A percentile compares a stretch with the other conserved stretches of the same genome.
phyloP scores from a whole-genome alignment of 2,888 invertebrate genomes.

The Chrysolina oricalcia region DNA sequence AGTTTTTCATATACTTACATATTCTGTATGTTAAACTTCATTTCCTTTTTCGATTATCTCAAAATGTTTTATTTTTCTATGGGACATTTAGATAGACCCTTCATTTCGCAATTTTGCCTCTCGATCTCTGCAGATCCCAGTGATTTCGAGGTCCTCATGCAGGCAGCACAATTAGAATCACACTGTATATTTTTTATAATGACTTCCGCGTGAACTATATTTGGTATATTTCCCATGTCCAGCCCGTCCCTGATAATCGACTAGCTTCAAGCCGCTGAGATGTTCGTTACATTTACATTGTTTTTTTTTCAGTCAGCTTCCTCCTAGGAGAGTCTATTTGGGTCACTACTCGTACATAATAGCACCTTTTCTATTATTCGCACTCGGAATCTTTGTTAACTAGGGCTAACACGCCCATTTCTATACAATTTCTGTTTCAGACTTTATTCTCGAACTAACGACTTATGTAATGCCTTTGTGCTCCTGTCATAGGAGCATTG shows the following conservation, averaged over 20 bases:
- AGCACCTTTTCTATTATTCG: constrained; percentile 43
- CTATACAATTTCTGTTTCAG: constrained; percentile 32
- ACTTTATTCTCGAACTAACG: constrained; percentile 27
- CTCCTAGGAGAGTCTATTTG: constrained; percentile 44
- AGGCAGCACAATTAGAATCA: too few species aligned
- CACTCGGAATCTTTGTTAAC: constrained; percentile 38
- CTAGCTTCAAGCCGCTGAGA: constrained; percentile 33
- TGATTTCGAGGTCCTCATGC: too few species aligned
- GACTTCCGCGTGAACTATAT: too few species aligned
- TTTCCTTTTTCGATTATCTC: too few species aligned
- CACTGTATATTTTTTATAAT: too few species aligned
- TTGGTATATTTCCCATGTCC: not conserved
- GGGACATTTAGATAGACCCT: too few species aligned
- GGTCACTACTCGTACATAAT: constrained; percentile 48
- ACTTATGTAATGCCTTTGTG: constrained; percentile 38
- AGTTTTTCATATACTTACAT: too few species aligned
- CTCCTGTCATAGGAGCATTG: constrained; percentile 22
- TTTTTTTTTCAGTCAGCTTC: constrained; percentile 40
- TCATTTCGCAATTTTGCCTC: too few species aligned
- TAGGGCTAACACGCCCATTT: constrained; percentile 36
- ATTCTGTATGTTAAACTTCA: too few species aligned
- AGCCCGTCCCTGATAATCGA: constrained; percentile 9
- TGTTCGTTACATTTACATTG: constrained; percentile 46
- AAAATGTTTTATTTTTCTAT: too few species aligned
- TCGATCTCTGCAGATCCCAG: too few species aligned